A percentile compares a stretch with the other conserved stretches of the same genome.
Conservation (phyloP, 2,113 vertebrate genomes). For the Myxocyprinus asiaticus region DNA sequence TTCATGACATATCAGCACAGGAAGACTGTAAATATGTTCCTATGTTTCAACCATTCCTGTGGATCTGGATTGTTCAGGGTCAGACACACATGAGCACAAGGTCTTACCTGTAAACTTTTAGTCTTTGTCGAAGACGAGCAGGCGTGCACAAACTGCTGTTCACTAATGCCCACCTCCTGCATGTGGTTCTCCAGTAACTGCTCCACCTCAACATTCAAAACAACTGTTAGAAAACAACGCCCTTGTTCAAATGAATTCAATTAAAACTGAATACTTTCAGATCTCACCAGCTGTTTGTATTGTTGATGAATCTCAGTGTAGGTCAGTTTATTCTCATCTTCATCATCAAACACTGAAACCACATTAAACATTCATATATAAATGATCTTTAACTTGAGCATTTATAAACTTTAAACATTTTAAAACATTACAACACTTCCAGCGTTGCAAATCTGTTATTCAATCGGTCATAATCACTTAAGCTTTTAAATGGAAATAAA, state of each 20-base stretch:
- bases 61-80: too few relatives aligned
- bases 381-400: neutral
- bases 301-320: conserved; percentile 96
- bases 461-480: too few relatives aligned
- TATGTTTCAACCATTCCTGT: too few relatives aligned
- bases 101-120: conserved; percentile 84
- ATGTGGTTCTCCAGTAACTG: conserved; percentile 88
- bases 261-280: conserved; percentile 24
- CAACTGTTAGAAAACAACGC: neutral
- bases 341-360: conserved; percentile 91
- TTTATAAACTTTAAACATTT: neutral
- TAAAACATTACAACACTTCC: neutral
- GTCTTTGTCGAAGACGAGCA: conserved; percentile 89
- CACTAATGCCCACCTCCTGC: conserved; percentile 94
- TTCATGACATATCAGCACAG: too few relatives aligned
- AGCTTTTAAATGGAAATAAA: too few relatives aligned
- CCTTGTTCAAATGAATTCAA: neutral
- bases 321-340: conserved; percentile 95
- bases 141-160: conserved; percentile 92
- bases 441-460: too few relatives aligned
- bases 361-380: neutral
- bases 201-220: conserved; percentile 82
- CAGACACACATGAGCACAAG: neutral
- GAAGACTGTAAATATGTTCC: too few relatives aligned
- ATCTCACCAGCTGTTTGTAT: conserved; percentile 92